Percentiles rank a stretch among this genome's conserved stretches.
Conservation (phyloP, 2,888 invertebrate genomes). For the Eilema griseolum region DNA sequence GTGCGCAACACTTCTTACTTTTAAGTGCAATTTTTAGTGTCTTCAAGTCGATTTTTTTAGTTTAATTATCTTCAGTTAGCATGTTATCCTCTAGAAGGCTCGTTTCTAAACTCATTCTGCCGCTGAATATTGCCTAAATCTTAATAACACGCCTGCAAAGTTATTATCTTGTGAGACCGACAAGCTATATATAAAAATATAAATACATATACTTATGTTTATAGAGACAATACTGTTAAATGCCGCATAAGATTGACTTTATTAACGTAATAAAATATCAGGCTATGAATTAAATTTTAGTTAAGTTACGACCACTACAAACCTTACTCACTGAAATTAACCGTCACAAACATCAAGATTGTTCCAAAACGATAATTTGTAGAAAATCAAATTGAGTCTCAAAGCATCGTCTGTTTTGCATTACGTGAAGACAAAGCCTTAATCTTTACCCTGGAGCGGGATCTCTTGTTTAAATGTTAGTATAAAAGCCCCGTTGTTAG, state of each 20-base stretch:
- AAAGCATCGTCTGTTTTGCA: constrained; percentile 54
- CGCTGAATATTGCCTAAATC: too few species aligned
- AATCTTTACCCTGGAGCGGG: constrained; percentile 57
- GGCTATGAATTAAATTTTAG: not conserved
- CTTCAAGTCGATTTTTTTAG: too few species aligned
- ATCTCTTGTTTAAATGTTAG: constrained; percentile 68
- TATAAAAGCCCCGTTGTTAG: constrained; percentile 60
- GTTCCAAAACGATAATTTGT: constrained; percentile 50
- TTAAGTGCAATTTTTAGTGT: too few species aligned
- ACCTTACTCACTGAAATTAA: constrained; percentile 35
- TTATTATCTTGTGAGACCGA: too few species aligned
- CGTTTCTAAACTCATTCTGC: too few species aligned
- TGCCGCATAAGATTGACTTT: not conserved
- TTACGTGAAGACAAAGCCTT: constrained; percentile 58
- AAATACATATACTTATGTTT: too few species aligned
- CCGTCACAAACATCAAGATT: constrained; percentile 30
- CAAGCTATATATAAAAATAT: too few species aligned
- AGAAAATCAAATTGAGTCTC: constrained; percentile 52
- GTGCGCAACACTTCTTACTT: too few species aligned
- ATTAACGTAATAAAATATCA: not conserved
- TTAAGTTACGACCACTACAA: constrained; percentile 7
- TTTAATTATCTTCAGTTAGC: too few species aligned
- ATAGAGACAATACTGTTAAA: not conserved
- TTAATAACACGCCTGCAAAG: too few species aligned
- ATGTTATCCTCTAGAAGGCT: too few species aligned